These are phyloP conservation scores for Cyprinella venusta DNA, from an alignment of 2,797 vertebrate species.

Conservation along the genomic window DNA sequence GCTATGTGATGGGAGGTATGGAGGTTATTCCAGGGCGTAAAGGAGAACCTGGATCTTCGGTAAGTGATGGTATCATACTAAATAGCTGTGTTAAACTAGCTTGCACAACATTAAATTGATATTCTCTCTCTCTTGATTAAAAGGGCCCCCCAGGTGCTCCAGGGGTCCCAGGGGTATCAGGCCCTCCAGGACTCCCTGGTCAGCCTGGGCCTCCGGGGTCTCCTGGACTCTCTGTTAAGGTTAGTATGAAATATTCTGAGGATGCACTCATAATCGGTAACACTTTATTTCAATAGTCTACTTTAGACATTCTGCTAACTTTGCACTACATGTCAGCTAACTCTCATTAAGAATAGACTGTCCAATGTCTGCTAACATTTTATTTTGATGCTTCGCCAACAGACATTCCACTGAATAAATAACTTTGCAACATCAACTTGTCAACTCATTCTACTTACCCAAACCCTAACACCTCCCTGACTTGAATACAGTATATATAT, in stretches of 20 bases:
- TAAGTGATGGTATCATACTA: slow-evolving; percentile 65
- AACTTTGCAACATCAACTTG: not conserved
- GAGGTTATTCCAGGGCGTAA: slow-evolving; percentile 83
- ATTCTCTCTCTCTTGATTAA: not conserved
- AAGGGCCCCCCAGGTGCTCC: slow-evolving; percentile 79
- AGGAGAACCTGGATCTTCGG: slow-evolving; percentile 85
- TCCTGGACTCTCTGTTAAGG: slow-evolving; percentile 85
- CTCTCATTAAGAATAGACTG: not conserved
- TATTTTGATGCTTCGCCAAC: not conserved
- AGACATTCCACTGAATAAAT: not conserved
- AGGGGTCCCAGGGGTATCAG: slow-evolving; percentile 81
- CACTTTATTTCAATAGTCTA: not conserved
- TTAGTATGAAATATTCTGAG: slow-evolving; percentile 56
- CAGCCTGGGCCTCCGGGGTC: slow-evolving; percentile 77
- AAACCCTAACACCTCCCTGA: not conserved
- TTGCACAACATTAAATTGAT: not conserved
- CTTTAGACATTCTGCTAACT: not conserved
- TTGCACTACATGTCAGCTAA: not conserved
- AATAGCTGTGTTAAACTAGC: not conserved
- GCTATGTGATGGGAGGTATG: slow-evolving; percentile 83
- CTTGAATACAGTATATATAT: not conserved
- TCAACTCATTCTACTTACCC: not conserved
- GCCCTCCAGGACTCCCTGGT: slow-evolving; percentile 81
- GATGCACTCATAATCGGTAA: not conserved
- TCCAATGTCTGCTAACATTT: not conserved